These are phyloP conservation scores for Pelecanus crispus DNA, from an alignment of 2,113 vertebrate species.

Conservation along the genomic window DNA sequence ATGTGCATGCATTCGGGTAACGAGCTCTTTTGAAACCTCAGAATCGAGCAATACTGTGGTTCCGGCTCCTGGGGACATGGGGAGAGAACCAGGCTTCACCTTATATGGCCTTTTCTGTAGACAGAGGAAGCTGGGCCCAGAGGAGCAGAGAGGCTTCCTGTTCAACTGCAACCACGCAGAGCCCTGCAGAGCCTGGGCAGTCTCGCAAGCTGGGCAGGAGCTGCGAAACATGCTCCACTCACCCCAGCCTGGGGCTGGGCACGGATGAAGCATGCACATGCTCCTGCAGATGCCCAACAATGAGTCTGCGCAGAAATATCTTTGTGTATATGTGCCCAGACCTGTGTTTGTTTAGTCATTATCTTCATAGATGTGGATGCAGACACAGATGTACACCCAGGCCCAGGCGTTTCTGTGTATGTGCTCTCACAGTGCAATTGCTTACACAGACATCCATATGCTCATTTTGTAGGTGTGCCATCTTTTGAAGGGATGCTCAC, in stretches of 20 bases:
- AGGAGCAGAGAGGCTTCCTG: conserved; percentile 61
- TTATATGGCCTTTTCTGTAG: conserved; percentile 69
- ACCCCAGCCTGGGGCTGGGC: neutral
- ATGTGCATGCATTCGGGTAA: neutral
- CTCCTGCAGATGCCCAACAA: neutral
- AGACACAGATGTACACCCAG: fast-evolving
- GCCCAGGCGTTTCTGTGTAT: neutral
- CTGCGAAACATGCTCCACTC: neutral
- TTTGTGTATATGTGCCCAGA: neutral
- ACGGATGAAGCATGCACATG: neutral
- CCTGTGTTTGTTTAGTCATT: neutral
- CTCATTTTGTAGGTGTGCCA: neutral
- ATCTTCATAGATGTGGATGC: neutral
- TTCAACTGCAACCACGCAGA: conserved; percentile 32
- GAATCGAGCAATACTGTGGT: neutral
- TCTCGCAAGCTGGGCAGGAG: neutral
- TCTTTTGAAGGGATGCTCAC: neutral
- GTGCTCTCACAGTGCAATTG: neutral
- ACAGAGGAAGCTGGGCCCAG: conserved; percentile 59
- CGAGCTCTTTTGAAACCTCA: conserved; percentile 30
- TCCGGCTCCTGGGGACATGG: neutral
- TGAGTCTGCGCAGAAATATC: neutral
- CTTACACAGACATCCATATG: fast-evolving
- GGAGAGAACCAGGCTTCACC: conserved; percentile 43
- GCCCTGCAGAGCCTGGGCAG: neutral